Conservation (phyloP, 2,797 vertebrate species). For the Catostomus latipinnis region DNA sequence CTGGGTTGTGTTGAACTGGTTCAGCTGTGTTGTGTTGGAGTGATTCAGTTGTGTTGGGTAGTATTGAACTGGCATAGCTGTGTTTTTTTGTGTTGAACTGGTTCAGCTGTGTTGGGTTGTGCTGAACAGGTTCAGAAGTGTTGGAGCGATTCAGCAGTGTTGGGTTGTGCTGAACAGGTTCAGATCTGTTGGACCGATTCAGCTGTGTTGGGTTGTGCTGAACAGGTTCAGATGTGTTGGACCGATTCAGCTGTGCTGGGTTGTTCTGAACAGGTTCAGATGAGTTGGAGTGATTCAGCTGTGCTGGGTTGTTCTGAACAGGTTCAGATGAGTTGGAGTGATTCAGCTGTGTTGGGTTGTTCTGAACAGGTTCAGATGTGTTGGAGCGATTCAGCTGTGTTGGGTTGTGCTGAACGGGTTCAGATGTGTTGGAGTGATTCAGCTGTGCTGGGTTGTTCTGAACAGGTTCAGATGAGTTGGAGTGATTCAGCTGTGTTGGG, state of each 20-base stretch:
- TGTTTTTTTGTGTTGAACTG: constrained; percentile 4
- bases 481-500: neutral
- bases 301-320: neutral
- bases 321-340: too few species aligned
- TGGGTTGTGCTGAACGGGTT: too few species aligned
- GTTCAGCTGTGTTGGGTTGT: constrained; percentile 22
- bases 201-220: neutral
- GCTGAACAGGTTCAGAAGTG: neutral
- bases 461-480: neutral
- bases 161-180: neutral
- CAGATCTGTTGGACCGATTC: too few species aligned
- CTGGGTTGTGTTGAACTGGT: too few species aligned
- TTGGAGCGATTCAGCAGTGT: neutral
- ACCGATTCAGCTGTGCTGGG: neutral
- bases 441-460: neutral
- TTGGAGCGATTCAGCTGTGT: neutral
- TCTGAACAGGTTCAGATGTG: too few species aligned
- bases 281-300: neutral
- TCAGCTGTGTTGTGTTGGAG: too few species aligned
- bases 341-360: constrained; percentile 2
- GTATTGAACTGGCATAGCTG: constrained; percentile 10
- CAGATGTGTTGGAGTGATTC: neutral
- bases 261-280: too few species aligned
- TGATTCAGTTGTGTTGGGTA: too few species aligned
- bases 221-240: too few species aligned